These are phyloP conservation scores for Chaetophractus vellerosus DNA, from an alignment of 2,797 vertebrate species.

Conservation along the genomic window DNA sequence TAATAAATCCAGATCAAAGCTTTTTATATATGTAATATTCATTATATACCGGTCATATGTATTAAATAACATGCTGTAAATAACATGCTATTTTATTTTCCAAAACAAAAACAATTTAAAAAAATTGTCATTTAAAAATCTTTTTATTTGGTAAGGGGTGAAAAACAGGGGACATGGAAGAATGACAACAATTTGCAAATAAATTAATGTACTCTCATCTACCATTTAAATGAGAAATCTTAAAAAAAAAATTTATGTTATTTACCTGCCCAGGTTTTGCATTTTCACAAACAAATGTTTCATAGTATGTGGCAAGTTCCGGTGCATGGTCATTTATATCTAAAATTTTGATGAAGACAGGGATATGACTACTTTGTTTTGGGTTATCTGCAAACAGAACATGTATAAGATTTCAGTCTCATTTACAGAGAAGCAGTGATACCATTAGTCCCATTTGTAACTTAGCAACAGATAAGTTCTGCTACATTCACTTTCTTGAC, in stretches of 20 bases:
- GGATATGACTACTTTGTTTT: constrained; percentile 94
- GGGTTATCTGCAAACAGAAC: constrained; percentile 93
- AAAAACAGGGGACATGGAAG: background rate
- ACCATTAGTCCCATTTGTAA: background rate
- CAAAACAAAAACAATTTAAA: background rate
- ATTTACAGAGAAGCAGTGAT: constrained; percentile 18
- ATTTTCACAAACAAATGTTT: constrained; percentile 98
- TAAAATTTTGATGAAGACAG: constrained; percentile 97
- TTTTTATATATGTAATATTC: background rate
- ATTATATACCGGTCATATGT: background rate
- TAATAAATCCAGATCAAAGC: background rate
- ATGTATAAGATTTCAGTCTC: constrained; percentile 36
- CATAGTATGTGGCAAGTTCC: constrained; percentile 96
- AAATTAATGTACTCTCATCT: background rate
- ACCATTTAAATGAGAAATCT: background rate
- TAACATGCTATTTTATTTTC: background rate
- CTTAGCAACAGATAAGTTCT: constrained; percentile 45
- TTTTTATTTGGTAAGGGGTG: background rate
- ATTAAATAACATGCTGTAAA: background rate
- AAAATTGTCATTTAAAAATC: background rate
- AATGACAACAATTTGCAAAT: background rate
- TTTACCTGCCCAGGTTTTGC: constrained; percentile 97
- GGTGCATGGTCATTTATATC: constrained; percentile 99
- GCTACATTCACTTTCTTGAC: background rate
- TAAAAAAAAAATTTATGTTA: background rate